Evolutionary conservation across 2,797 vertebrate species (phyloP).

Genomic region (Epinephelus awoara): DNA sequence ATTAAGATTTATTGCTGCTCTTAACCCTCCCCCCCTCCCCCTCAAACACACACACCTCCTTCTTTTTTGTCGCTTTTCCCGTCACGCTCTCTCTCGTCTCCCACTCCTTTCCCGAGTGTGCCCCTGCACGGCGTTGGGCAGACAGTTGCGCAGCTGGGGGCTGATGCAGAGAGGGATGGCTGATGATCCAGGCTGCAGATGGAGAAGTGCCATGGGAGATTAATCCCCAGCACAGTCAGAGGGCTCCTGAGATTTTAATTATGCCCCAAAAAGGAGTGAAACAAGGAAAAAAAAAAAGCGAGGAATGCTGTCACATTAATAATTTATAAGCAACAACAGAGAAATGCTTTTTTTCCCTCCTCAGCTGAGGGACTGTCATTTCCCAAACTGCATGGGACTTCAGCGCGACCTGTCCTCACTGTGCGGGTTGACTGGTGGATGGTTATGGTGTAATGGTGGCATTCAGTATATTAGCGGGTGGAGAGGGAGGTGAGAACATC

Average conservation of each 20-base stretch:
- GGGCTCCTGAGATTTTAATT: constrained; percentile 84
- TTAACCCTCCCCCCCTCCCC: constrained; percentile 3
- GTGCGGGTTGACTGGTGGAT: constrained; percentile 29
- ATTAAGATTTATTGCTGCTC: constrained; percentile 67
- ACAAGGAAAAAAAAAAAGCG: constrained; percentile 46
- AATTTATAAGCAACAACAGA: constrained; percentile 70
- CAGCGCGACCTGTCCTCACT: constrained; percentile 33
- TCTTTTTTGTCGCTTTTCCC: background rate
- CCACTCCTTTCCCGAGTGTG: constrained; percentile 46
- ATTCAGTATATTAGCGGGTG: constrained; percentile 13
- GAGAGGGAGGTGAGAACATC: constrained; percentile 4
- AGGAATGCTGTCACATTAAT: constrained; percentile 68
- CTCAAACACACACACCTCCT: constrained; percentile 7
- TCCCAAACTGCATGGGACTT: constrained; percentile 38
- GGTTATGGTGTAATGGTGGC: constrained; percentile 36
- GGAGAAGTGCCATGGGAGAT: constrained; percentile 87
- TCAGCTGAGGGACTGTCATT: constrained; percentile 29
- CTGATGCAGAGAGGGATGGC: constrained; percentile 73
- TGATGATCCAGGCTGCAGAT: constrained; percentile 80
- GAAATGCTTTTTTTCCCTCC: constrained; percentile 24
- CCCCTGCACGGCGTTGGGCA: constrained; percentile 36
- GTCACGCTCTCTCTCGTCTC: constrained; percentile 12
- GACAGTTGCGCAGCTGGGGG: constrained; percentile 79
- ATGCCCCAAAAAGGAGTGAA: constrained; percentile 62
- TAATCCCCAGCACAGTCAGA: constrained; percentile 85